These are phyloP conservation scores for Melolontha melolontha DNA, from an alignment of 2,888 invertebrate genomes.

Conservation along the genomic window DNA sequence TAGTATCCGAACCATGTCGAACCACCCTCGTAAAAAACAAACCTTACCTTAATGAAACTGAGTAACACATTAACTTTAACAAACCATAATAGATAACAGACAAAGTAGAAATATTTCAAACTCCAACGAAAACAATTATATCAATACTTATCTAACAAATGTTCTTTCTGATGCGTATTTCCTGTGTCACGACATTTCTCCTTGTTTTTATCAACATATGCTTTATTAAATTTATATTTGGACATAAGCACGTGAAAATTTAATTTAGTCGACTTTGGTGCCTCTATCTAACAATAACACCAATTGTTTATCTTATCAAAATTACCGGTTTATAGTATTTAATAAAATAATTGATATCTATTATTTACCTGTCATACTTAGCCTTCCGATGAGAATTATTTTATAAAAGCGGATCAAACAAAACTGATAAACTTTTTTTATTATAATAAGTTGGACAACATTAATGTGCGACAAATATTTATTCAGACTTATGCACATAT, in stretches of 20 bases:
- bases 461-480: constrained; percentile 35
- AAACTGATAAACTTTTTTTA: constrained; percentile 38
- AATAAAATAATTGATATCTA: constrained; percentile 42
- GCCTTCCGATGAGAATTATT: constrained; percentile 31
- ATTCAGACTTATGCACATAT: constrained; percentile 29
- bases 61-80: too few species aligned
- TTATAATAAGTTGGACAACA: constrained; percentile 33
- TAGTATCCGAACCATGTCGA: too few species aligned
- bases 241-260: constrained; percentile 37
- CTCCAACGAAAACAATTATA: too few species aligned
- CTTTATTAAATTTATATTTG: constrained; percentile 42
- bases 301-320: constrained; percentile 40
- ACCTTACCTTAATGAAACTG: too few species aligned
- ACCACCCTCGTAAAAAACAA: too few species aligned
- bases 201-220: constrained; percentile 35
- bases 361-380: constrained; percentile 38
- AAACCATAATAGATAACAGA: too few species aligned
- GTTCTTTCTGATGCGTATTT: constrained; percentile 13
- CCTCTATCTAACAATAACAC: constrained; percentile 20
- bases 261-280: constrained; percentile 29
- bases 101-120: too few species aligned
- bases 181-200: constrained; percentile 11
- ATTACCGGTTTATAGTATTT: constrained; percentile 40
- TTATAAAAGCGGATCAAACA: constrained; percentile 33
- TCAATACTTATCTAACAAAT: constrained; percentile 10